Evolutionary conservation across 2,888 invertebrate genomes (phyloP).

Genomic region (Cancer borealis): DNA sequence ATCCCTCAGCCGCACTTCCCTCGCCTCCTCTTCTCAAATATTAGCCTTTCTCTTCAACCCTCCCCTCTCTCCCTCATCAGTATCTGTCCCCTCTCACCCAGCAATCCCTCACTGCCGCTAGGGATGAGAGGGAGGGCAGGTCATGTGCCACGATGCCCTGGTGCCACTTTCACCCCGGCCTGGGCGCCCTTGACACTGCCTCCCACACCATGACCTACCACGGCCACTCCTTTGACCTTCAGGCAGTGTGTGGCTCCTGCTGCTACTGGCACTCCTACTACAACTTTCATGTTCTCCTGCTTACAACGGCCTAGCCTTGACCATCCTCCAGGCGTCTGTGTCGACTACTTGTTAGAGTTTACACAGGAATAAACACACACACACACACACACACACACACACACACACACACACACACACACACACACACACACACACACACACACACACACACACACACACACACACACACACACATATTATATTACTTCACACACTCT

Average conservation of each 20-base stretch:
- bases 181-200: neutral
- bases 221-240: neutral
- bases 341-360: neutral
- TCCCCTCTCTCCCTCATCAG: too few relatives aligned
- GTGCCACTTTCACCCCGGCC: constrained; percentile 1
- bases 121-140: neutral
- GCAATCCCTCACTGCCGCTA: too few relatives aligned
- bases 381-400: neutral
- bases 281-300: neutral
- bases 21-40: too few relatives aligned
- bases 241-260: neutral
- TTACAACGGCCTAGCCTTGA: neutral
- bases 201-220: neutral
- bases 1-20: too few relatives aligned
- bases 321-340: neutral
- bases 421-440: constrained; percentile 10
- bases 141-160: neutral
- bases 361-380: neutral
- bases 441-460: neutral
- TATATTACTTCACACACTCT: too few relatives aligned
- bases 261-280: too few relatives aligned
- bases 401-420: neutral
- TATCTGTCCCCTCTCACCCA: too few relatives aligned
- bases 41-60: too few relatives aligned
- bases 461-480: neutral